phyloP scores from a whole-genome alignment of 2,113 vertebrate genomes.

The Castor canadensis region DNA sequence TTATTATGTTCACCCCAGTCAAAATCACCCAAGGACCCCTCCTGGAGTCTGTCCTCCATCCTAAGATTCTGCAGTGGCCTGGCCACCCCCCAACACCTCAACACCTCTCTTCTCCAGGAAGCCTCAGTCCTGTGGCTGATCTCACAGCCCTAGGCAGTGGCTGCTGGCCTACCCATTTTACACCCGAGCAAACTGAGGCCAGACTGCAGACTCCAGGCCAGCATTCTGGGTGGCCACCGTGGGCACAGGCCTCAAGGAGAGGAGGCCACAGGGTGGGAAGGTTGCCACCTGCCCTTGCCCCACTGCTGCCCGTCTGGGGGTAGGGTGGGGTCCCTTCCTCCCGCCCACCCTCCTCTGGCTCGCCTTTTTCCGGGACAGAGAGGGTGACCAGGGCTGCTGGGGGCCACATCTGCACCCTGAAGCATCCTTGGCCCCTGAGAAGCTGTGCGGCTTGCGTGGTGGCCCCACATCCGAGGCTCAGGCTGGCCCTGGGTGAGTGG shows the following conservation, averaged over 20 bases:
- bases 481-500: background rate
- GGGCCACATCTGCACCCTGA: no score
- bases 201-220: background rate
- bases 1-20: background rate
- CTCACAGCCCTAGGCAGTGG: background rate
- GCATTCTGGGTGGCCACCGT: fast-evolving
- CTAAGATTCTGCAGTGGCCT: background rate
- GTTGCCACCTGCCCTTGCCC: background rate
- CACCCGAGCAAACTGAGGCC: background rate
- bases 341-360: background rate
- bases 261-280: background rate
- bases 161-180: background rate
- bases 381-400: background rate
- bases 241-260: background rate
- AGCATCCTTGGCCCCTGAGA: no score
- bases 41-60: background rate
- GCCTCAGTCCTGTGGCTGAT: no score
- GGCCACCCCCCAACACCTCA: no score
- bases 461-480: background rate
- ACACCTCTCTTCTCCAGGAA: no score
- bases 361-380: background rate
- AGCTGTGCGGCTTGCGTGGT: background rate
- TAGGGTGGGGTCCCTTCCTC: background rate
- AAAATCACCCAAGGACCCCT: background rate
- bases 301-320: background rate